Base-by-base conservation (phyloP, 2,888 invertebrate species). In the Rhamphomyia laevipes region DNA sequence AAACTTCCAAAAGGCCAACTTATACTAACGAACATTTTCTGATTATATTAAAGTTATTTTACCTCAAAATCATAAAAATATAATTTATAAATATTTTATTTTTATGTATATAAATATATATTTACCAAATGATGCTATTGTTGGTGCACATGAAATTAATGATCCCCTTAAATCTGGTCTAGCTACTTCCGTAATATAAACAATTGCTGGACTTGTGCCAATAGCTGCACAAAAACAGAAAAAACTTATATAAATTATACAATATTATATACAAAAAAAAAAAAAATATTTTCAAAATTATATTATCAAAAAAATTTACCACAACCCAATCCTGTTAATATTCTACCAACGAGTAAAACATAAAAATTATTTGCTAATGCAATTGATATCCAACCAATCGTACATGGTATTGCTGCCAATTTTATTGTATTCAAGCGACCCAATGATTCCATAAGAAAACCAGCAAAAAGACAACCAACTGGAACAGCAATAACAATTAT, bases 151-250 rank as follows among this genome's bases (percentile, higher is more conserved):
- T 11, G 77, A 77, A 51, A 78, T 75, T 43, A 79, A 63, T 11
- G 78, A 75, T n/a, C 78, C 78, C 51, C 79, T 62, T 51, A 78
- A 65, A 58, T 78, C 77, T 3, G 77, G 76, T 42, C 76, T 65
- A 1, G 77, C 76, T 2, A 78, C 75, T 65, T 79, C 78, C 9
- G 78, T 78, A 48, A 78, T 76, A 62, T 79, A 79, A 21, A 78
- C 78, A 41, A 77, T 75, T 2, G 77, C 78, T 13, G 79, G 78
- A 55, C 77, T 77, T 2, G 76, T 74, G 13, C 76, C 76, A 62
- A 77, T 66, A 3, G 77, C 77, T 55, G n/a, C 5, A 38, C 45
- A 40, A 21, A 9, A 40, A 33, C 13, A 37, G 13, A 13, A 18
- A 13, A 3, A 47, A 38, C 13, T 45, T 17, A 42, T n/a, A 37